These are phyloP conservation scores for Holothuria glaberrima DNA, from an alignment of 35 echinoderm and acorn worm species.

Conservation along the genomic window DNA sequence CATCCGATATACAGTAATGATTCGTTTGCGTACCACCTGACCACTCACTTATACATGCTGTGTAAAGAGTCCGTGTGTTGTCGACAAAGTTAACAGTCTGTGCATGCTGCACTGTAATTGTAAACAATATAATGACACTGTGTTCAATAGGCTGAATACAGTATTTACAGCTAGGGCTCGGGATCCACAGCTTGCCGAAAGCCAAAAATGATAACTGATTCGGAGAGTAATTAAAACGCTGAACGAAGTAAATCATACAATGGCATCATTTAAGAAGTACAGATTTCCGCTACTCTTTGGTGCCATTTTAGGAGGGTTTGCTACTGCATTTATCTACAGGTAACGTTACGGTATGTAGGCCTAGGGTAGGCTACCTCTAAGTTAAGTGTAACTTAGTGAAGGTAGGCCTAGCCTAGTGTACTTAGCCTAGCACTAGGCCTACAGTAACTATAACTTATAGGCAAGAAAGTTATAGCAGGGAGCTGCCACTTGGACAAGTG, in stretches of 20 bases:
- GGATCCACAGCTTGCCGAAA: background rate
- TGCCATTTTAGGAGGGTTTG: slow-evolving; percentile 45
- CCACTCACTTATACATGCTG: no score
- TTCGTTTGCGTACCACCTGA: no score
- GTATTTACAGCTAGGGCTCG: no score
- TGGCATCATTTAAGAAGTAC: slow-evolving; percentile 39
- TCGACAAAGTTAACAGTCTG: no score
- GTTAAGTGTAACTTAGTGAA: background rate
- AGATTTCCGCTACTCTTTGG: slow-evolving; percentile 54
- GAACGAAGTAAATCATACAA: background rate
- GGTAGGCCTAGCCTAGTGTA: slow-evolving; percentile 3
- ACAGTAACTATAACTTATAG: background rate
- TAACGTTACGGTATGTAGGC: background rate
- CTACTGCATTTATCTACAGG: slow-evolving; percentile 53
- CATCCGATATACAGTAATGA: no score
- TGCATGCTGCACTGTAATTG: no score
- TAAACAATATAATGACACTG: no score
- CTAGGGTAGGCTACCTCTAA: background rate
- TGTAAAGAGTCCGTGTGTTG: no score
- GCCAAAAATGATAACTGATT: background rate
- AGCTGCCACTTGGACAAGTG: no score
- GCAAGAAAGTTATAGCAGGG: no score
- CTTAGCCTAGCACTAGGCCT: slow-evolving; percentile 23
- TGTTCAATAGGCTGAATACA: no score
- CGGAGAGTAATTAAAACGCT: background rate